Evolutionary conservation across 1,140 invertebrate species (phyloP).

Genomic region (Trypoxylus dichotomus): DNA sequence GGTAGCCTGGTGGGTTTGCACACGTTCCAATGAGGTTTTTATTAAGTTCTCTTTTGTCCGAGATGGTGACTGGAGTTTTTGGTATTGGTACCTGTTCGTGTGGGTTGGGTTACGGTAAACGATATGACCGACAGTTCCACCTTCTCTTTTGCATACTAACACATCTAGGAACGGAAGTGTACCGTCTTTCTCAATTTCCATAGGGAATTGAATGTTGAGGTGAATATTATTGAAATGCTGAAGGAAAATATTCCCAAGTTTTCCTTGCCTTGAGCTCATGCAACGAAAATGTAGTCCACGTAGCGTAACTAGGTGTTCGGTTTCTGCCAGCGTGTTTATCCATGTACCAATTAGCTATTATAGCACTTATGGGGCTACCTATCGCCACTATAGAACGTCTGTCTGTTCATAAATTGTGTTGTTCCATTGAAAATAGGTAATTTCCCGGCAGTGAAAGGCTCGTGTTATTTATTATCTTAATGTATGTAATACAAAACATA

Average conservation of each 20-base stretch:
- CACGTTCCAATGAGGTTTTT: background rate
- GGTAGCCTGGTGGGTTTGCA: background rate
- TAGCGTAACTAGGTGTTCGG: too few relatives aligned
- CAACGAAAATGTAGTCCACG: too few relatives aligned
- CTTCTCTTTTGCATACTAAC: background rate
- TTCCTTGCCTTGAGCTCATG: background rate
- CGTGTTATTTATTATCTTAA: too few relatives aligned
- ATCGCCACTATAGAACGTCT: too few relatives aligned
- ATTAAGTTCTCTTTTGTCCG: background rate
- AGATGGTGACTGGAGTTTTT: too few relatives aligned
- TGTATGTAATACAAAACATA: too few relatives aligned
- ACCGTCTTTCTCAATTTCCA: background rate
- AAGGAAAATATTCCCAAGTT: background rate
- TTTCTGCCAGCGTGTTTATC: too few relatives aligned
- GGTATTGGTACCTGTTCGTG: background rate
- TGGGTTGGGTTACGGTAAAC: slow-evolving; percentile 28
- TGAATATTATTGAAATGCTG: background rate
- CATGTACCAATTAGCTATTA: too few relatives aligned
- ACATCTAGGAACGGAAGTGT: slow-evolving; percentile 16
- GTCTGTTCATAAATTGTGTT: too few relatives aligned
- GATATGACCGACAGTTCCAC: slow-evolving; percentile 19
- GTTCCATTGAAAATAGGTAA: too few relatives aligned
- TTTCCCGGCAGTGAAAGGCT: too few relatives aligned
- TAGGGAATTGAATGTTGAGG: background rate
- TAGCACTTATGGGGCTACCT: too few relatives aligned